These are phyloP conservation scores for Lycophotia porphyrea DNA, from an alignment of 2,888 invertebrate genomes.

Conservation along the genomic window DNA sequence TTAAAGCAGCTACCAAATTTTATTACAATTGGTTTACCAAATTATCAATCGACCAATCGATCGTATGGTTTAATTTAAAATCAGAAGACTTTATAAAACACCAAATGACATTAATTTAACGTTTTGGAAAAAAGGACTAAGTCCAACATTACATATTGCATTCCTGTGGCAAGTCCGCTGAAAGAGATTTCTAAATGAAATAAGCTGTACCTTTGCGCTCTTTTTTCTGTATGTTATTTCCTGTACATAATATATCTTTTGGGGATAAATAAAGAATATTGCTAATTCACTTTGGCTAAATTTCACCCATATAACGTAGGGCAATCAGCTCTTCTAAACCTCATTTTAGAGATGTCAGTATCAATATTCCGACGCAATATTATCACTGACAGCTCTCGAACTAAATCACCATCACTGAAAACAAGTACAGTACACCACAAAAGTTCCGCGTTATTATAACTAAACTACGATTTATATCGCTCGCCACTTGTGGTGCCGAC, in stretches of 20 bases:
- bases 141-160: background rate
- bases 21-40: background rate
- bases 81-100: background rate
- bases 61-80: background rate
- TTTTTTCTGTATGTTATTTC: too few species aligned
- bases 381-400: background rate
- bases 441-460: slow-evolving; percentile 48
- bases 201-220: too few species aligned
- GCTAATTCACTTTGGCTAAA: background rate
- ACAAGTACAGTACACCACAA: slow-evolving; percentile 34
- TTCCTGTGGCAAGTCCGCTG: too few species aligned
- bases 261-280: background rate
- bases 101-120: background rate
- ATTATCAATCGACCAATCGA: background rate
- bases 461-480: slow-evolving; percentile 54
- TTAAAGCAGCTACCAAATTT: background rate
- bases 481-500: slow-evolving; percentile 59
- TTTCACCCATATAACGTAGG: background rate
- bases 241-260: background rate
- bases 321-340: background rate
- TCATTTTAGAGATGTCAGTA: background rate
- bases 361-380: background rate
- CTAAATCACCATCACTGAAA: slow-evolving; percentile 11
- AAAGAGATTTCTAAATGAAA: too few species aligned
- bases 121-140: background rate